These are phyloP conservation scores for Beroe forskalii DNA, from an alignment of 37 sponge, comb jelly and placozoan genomes.

Conservation along the genomic window DNA sequence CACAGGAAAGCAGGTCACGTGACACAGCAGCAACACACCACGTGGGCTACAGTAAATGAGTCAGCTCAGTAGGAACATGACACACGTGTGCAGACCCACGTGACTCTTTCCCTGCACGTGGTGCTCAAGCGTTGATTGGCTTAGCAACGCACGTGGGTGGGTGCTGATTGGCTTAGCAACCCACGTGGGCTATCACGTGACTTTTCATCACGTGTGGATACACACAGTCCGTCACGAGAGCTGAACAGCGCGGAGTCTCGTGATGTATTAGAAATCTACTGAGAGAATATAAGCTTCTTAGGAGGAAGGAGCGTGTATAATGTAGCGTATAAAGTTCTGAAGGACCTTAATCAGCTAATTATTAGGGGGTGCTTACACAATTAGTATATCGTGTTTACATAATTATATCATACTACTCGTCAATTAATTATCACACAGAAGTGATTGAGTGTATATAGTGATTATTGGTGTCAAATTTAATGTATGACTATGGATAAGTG, in stretches of 20 bases:
- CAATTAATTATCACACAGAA: no score
- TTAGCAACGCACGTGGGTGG: neutral
- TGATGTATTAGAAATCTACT: no score
- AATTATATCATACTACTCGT: no score
- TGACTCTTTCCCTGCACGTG: slow-evolving; percentile 14
- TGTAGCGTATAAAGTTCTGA: no score
- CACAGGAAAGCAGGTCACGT: neutral
- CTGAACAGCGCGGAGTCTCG: neutral
- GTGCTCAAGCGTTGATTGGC: neutral
- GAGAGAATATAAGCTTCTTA: no score
- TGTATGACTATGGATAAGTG: no score
- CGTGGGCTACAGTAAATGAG: neutral
- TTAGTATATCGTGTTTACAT: no score
- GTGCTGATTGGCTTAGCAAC: neutral
- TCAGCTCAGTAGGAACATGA: slow-evolving; percentile 14
- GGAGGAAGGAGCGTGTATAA: no score
- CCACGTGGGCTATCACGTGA: slow-evolving; percentile 17
- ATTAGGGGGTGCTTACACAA: no score
- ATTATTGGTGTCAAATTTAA: no score
- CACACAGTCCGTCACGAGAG: slow-evolving; percentile 2
- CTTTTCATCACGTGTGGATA: slow-evolving; percentile 9
- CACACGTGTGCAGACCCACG: slow-evolving; percentile 11
- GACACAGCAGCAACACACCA: neutral
- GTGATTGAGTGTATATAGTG: no score
- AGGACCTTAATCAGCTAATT: no score